These are phyloP conservation scores for Pangasianodon gigas DNA, from an alignment of 2,113 vertebrate species.

Conservation along the genomic window DNA sequence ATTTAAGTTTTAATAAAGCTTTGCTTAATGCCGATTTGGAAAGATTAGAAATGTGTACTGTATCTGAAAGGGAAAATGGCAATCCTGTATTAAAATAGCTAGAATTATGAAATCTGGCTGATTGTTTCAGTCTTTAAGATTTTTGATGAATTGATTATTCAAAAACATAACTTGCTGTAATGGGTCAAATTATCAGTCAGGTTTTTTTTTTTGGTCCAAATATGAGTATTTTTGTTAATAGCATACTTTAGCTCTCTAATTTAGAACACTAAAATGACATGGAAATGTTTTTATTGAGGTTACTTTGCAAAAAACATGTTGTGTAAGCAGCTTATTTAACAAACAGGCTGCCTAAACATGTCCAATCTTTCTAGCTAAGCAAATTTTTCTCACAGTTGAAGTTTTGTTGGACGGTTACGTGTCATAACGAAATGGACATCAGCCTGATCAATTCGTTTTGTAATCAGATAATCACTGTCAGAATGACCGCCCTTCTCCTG, in stretches of 20 bases:
- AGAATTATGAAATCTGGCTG: neutral
- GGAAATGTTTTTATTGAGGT: neutral
- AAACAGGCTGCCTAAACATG: neutral
- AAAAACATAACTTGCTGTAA: neutral
- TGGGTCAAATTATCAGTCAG: neutral
- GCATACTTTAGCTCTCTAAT: neutral
- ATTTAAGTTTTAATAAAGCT: neutral
- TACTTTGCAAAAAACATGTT: neutral
- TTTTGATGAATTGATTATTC: too few species aligned
- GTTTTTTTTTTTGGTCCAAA: neutral
- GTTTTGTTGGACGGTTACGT: neutral
- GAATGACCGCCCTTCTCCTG: neutral
- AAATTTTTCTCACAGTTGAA: neutral
- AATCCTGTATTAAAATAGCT: neutral
- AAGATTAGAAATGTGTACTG: neutral
- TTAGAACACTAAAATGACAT: neutral
- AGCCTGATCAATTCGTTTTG: neutral
- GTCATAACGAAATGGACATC: neutral
- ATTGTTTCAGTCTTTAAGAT: too few species aligned
- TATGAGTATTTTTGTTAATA: neutral
- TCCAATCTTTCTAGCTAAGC: neutral
- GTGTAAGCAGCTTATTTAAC: neutral
- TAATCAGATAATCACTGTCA: neutral
- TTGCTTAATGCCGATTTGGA: neutral
- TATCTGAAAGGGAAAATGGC: neutral